Percentiles rank a stretch among this genome's conserved stretches.
phyloP scores from a whole-genome alignment of 2,113 vertebrate species.

The Tachuris rubrigastra region DNA sequence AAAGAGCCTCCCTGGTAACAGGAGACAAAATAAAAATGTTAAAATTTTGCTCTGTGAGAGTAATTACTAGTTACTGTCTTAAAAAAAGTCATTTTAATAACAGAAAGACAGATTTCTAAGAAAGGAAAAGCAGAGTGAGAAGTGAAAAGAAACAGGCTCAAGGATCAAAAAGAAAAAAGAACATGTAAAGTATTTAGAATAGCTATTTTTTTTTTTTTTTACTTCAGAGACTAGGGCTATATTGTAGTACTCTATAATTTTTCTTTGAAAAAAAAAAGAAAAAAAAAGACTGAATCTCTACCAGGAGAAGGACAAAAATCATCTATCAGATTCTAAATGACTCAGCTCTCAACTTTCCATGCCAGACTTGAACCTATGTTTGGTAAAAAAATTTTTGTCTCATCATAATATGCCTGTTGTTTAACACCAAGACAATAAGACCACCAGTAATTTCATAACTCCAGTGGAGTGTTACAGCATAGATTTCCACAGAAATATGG shows the following conservation, averaged over 20 bases:
- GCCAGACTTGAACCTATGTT: neutral
- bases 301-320: neutral
- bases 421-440: neutral
- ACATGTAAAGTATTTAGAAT: neutral
- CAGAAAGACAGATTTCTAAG: neutral
- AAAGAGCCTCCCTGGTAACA: neutral
- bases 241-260: neutral
- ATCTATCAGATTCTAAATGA: neutral
- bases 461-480: neutral
- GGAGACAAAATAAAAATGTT: neutral
- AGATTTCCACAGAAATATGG: neutral
- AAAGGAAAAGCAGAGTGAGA: neutral
- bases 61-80: neutral
- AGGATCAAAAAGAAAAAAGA: neutral
- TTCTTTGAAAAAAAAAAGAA: neutral
- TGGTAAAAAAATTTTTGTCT: neutral
- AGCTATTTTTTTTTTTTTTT: neutral
- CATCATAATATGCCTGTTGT: neutral
- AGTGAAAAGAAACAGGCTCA: neutral
- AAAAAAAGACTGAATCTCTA: neutral
- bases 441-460: neutral
- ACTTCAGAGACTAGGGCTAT: neutral
- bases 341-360: neutral
- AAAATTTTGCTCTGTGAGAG: neutral
- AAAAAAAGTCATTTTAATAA: neutral